These are phyloP conservation scores for Eucera pruinosa DNA, from an alignment of 2,888 invertebrate genomes.

Conservation along the genomic window DNA sequence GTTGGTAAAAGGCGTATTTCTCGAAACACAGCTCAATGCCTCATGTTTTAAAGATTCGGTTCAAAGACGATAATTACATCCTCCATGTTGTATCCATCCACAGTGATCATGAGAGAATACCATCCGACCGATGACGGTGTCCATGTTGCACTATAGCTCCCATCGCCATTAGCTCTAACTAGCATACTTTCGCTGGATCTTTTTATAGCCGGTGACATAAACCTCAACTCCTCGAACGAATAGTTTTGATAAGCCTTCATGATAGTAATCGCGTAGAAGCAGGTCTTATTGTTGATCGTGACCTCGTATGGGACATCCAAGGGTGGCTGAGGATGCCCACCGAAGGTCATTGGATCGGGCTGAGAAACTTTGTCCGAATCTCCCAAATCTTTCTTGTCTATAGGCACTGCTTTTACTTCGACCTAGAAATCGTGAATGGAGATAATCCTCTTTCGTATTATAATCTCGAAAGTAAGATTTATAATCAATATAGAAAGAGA, in stretches of 20 bases:
- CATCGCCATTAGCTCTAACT: conserved; percentile 91
- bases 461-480: too few relatives aligned
- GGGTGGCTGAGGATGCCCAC: conserved; percentile 87
- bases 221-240: conserved; percentile 97
- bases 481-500: too few relatives aligned
- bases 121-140: conserved; percentile 95
- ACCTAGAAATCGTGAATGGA: conserved; percentile 84
- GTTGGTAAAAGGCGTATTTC: too few relatives aligned
- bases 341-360: conserved; percentile 87
- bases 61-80: too few relatives aligned
- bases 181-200: conserved; percentile 92
- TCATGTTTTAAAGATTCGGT: too few relatives aligned
- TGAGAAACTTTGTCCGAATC: conserved; percentile 87
- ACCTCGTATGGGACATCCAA: conserved; percentile 92
- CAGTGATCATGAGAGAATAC: conserved; percentile 93
- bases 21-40: too few relatives aligned
- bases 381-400: conserved; percentile 88
- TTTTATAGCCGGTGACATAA: conserved; percentile 88
- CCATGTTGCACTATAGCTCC: conserved; percentile 94
- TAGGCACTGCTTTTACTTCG: conserved; percentile 90
- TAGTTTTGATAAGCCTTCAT: conserved; percentile 97
- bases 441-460: background rate
- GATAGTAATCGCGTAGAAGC: conserved; percentile 97
- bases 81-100: conserved; percentile 93
- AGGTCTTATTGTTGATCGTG: conserved; percentile 94